Percentiles rank a stretch among this genome's conserved stretches.
Conservation (phyloP, 2,797 vertebrate species). For the Phrynocephalus guinanensis region DNA sequence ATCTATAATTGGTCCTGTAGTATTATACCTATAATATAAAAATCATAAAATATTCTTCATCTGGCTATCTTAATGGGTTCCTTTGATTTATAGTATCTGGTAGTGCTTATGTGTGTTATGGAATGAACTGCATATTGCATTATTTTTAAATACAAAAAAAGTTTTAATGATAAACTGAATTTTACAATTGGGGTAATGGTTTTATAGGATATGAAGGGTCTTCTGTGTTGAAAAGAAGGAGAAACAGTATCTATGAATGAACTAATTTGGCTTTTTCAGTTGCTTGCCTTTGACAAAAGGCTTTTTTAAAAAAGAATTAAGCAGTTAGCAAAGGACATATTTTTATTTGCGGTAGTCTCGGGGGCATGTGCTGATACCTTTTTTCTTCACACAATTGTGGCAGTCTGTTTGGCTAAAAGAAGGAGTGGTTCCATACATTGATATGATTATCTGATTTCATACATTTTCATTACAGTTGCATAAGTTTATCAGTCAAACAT, state of each 20-base stretch:
- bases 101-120: slow-evolving; percentile 14
- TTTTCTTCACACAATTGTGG: slow-evolving; percentile 62
- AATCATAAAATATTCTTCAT: slow-evolving; percentile 44
- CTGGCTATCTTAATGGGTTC: slow-evolving; percentile 47
- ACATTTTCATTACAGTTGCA: slow-evolving; percentile 41
- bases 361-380: slow-evolving; percentile 59
- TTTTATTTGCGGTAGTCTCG: slow-evolving; percentile 49
- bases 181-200: neutral
- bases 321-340: slow-evolving; percentile 52
- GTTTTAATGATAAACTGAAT: slow-evolving; percentile 1
- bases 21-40: slow-evolving; percentile 58
- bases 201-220: slow-evolving; percentile 40
- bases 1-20: neutral
- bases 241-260: slow-evolving; percentile 12
- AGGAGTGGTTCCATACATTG: slow-evolving; percentile 45
- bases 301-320: slow-evolving; percentile 26
- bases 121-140: slow-evolving; percentile 47
- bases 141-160: slow-evolving; percentile 43
- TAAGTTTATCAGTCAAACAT: slow-evolving; percentile 14
- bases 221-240: slow-evolving; percentile 19
- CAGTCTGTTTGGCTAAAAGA: slow-evolving; percentile 59
- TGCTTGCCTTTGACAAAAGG: slow-evolving; percentile 58
- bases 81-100: slow-evolving; percentile 40
- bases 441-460: slow-evolving; percentile 51
- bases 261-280: slow-evolving; percentile 32